These are phyloP conservation scores for Gnathonemus echidnorhynchus DNA, from an alignment of 2,113 vertebrate genomes.

Conservation along the genomic window DNA sequence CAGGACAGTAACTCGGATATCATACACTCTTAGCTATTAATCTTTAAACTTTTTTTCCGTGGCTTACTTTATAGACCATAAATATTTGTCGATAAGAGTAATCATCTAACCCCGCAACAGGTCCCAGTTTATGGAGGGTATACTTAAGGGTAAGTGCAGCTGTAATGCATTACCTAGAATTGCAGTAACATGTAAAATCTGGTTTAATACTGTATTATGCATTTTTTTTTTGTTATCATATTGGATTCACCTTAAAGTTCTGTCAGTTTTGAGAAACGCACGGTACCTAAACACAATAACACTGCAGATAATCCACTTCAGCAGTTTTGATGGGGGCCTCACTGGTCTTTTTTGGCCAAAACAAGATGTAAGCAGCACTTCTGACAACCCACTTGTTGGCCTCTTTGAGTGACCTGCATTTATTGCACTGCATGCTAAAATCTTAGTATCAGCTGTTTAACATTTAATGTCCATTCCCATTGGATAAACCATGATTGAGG, in stretches of 20 bases:
- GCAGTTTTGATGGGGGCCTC: neutral
- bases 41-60: neutral
- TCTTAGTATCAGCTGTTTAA: neutral
- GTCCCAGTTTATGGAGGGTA: neutral
- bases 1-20: neutral
- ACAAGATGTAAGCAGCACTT: neutral
- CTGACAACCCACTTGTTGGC: neutral
- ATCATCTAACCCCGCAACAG: neutral
- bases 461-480: neutral
- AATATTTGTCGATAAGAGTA: neutral
- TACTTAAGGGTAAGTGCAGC: neutral
- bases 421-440: neutral
- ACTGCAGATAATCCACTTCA: neutral
- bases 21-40: neutral
- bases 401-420: neutral
- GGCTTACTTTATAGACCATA: neutral
- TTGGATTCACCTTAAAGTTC: neutral
- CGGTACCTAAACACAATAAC: neutral
- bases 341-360: neutral
- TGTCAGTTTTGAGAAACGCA: neutral
- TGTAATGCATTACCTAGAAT: neutral
- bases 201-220: neutral
- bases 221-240: neutral
- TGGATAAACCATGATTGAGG: neutral
- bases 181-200: neutral